Evolutionary conservation across 2,797 vertebrate genomes (phyloP), one percentile per base, ranked within the genome.

Genomic region (Gallinago stenura): DNA sequence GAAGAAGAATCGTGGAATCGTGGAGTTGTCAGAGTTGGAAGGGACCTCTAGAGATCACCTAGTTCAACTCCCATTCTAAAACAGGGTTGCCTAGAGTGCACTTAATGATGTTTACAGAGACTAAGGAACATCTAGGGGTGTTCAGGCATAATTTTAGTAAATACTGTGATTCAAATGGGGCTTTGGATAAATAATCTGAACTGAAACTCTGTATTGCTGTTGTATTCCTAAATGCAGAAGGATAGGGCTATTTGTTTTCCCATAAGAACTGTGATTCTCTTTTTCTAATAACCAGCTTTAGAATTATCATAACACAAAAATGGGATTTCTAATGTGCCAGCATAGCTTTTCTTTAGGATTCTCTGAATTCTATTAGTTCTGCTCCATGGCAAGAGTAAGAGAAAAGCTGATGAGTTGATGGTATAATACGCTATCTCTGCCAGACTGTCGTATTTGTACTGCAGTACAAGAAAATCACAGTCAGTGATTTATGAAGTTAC

Each of bases 231-330:
- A 92, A 68, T 75, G 22, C 6, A 8, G 78, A 97, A 81, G 70
- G 70, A 70, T 54, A 90, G 35, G 46, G 45, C 69, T 97, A 83
- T 97, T 97, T 96, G 78, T 96, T 96, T 90, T 90, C 94, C 90
- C 54, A 10, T 85, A 84, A 91, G 95, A 87, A 87, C 83, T 79
- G 43, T 93, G 95, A 94, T 90, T 60, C 80, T 89, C 22, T 89
- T 86, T 82, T 96, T 90, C 87, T 84, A 93, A 82, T 97, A 84
- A 78, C 62, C 85, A 91, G 65, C 75, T 96, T 58, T 71, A 94
- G 91, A 96, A 86, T 91, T 90, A 69, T 58, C 94, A 69, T 89
- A 95, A 77, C 81, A 94, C 68, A 91, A 94, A 92, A 92, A 93
- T 64, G 20, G 46, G 75, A 57, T 64, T 94, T 93, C n/a, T 87